These are phyloP conservation scores for Phaenicophaeus curvirostris DNA, from an alignment of 2,797 vertebrate genomes.

Conservation along the genomic window DNA sequence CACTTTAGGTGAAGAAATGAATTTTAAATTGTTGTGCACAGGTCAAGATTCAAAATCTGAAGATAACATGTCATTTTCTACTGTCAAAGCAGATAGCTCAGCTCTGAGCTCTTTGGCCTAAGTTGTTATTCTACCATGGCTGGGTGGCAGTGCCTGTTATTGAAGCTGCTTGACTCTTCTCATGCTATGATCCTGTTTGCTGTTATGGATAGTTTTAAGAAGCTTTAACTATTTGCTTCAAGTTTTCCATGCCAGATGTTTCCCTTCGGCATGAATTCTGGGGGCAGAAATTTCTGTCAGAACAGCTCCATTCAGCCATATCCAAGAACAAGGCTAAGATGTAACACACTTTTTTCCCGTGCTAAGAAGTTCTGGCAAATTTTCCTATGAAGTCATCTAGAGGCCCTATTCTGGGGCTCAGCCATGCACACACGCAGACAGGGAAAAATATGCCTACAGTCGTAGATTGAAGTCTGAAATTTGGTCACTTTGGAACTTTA, in stretches of 20 bases:
- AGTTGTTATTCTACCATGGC: background rate
- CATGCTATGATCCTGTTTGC: background rate
- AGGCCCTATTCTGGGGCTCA: background rate
- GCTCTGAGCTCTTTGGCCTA: background rate
- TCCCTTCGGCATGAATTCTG: background rate
- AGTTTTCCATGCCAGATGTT: slow-evolving; percentile 12
- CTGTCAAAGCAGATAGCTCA: background rate
- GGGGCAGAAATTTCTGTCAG: background rate
- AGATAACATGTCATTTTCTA: background rate
- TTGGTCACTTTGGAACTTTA: background rate
- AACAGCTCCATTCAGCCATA: background rate
- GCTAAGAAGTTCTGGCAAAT: background rate
- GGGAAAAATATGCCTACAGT: background rate
- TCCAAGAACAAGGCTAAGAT: background rate
- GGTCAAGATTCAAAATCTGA: background rate
- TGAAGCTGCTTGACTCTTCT: background rate
- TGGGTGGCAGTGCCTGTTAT: background rate
- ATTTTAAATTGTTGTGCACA: background rate
- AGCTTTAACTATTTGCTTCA: background rate
- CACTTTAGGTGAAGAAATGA: background rate
- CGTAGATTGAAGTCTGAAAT: background rate
- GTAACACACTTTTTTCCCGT: background rate
- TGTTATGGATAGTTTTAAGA: background rate
- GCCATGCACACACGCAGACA: background rate
- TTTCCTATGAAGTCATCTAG: background rate